Conservation (phyloP, 2,888 invertebrate species). For the Cosmia pyralina region DNA sequence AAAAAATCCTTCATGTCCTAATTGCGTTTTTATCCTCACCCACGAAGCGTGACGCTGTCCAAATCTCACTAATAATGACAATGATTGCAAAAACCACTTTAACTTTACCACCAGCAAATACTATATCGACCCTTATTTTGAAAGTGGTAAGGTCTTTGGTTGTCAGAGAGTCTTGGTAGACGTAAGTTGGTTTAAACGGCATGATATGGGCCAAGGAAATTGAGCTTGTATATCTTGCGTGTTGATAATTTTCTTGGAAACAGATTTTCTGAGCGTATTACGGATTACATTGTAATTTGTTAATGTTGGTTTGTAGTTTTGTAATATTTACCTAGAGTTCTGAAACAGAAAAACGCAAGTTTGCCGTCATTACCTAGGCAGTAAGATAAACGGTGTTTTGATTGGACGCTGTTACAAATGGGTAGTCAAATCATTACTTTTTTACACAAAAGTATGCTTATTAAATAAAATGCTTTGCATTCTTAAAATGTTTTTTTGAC, state of each 20-base stretch:
- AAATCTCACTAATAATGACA: slow-evolving; percentile 81
- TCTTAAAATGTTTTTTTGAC: too few species aligned
- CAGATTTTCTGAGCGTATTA: slow-evolving; percentile 43
- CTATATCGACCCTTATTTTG: background rate
- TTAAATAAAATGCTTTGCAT: too few species aligned
- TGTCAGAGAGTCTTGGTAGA: background rate
- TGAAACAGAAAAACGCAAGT: too few species aligned
- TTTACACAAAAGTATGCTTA: too few species aligned
- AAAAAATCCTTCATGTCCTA: slow-evolving; percentile 78
- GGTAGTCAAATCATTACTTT: too few species aligned
- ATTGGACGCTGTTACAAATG: too few species aligned
- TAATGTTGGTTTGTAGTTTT: slow-evolving; percentile 19
- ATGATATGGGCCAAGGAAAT: slow-evolving; percentile 62
- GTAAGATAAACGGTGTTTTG: too few species aligned
- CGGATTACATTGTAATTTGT: slow-evolving; percentile 32
- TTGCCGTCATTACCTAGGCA: too few species aligned
- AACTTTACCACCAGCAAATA: slow-evolving; percentile 2
- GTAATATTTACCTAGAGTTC: slow-evolving; percentile 3
- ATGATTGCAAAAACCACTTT: slow-evolving; percentile 67
- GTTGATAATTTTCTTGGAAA: slow-evolving; percentile 59
- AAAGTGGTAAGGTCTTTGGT: background rate
- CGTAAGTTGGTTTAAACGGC: slow-evolving; percentile 18
- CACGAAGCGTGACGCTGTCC: slow-evolving; percentile 80
- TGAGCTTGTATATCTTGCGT: slow-evolving; percentile 48
- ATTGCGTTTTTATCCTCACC: slow-evolving; percentile 79